A percentile compares a stretch with the other conserved stretches of the same genome.
Conservation (phyloP, 2,888 invertebrate genomes). For the Caenorhabditis uteleia region DNA sequence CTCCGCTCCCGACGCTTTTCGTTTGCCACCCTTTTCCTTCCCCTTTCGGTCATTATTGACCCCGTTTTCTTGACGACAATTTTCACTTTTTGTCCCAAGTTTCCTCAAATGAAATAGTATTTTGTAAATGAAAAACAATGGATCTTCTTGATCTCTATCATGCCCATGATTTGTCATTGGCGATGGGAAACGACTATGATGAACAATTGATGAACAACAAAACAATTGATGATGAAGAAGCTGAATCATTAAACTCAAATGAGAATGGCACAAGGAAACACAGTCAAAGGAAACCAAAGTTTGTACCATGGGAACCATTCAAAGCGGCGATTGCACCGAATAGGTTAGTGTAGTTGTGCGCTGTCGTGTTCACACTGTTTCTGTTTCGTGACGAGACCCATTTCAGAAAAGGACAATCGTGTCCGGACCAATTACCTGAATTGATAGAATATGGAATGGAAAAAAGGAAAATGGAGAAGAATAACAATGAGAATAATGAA, state of each 20-base stretch:
- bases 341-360: constrained; percentile 10
- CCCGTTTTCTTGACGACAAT: no score
- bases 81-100: constrained; percentile 9
- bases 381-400: no score
- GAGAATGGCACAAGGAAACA: background rate
- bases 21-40: no score
- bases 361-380: no score
- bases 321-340: constrained; percentile 44
- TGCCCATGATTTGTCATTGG: constrained; percentile 43
- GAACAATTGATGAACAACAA: constrained; percentile 3
- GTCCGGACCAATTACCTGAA: constrained; percentile 34
- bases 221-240: background rate
- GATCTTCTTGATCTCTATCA: constrained; percentile 47
- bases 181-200: constrained; percentile 11
- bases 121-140: constrained; percentile 16
- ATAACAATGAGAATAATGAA: constrained; percentile 15
- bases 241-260: background rate
- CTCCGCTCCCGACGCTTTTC: no score
- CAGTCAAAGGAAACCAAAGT: constrained; percentile 36
- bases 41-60: no score
- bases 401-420: constrained; percentile 18
- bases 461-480: constrained; percentile 11
- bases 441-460: constrained; percentile 34
- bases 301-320: constrained; percentile 61
- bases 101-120: background rate